These are phyloP conservation scores for Enteromius treurensis DNA, from an alignment of 2,797 vertebrate genomes.

Conservation along the genomic window DNA sequence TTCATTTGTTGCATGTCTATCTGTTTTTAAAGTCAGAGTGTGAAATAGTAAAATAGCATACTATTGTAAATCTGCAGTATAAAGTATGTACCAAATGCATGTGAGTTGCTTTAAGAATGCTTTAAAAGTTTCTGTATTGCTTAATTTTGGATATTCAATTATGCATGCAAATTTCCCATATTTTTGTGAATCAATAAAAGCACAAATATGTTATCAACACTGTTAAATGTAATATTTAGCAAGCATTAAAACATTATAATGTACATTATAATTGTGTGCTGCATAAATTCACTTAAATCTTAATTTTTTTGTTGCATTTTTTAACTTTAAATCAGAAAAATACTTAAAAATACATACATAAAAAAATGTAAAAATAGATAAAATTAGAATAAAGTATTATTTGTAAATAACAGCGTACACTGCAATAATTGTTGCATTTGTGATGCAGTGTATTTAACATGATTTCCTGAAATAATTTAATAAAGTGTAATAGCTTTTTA, in stretches of 20 bases:
- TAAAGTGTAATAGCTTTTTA: too few species aligned
- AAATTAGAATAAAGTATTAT: too few species aligned
- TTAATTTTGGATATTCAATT: background rate
- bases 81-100: background rate
- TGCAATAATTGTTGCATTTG: background rate
- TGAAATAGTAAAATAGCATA: background rate
- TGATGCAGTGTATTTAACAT: background rate
- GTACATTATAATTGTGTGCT: background rate
- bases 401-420: background rate
- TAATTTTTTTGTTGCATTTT: background rate
- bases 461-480: background rate
- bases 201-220: background rate
- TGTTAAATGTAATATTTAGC: background rate
- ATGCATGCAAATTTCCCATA: background rate
- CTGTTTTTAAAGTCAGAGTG: background rate
- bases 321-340: background rate
- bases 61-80: background rate
- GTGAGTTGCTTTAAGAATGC: background rate
- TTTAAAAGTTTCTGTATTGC: background rate
- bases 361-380: too few species aligned
- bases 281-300: background rate
- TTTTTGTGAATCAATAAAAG: background rate
- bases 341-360: too few species aligned
- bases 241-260: background rate
- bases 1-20: conserved; percentile 1